Evolutionary conservation across 2,888 invertebrate species (phyloP).

Genomic region (Tipula lateralis): DNA sequence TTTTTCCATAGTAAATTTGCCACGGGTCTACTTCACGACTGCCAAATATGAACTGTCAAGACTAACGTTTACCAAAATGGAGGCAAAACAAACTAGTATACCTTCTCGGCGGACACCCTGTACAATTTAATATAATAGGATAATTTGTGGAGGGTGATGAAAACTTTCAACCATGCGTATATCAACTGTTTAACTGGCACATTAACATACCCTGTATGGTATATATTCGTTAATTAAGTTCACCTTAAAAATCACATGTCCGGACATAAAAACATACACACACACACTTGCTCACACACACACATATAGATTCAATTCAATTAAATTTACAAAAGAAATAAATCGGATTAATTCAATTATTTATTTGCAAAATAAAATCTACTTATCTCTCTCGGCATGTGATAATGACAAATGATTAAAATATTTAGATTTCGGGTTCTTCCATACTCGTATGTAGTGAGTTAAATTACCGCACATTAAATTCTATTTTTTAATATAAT

Average conservation of each 20-base stretch:
- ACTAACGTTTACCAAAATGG: no score
- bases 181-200: not conserved
- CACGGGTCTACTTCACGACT: no score
- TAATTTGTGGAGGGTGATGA: not conserved
- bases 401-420: slow-evolving; percentile 13
- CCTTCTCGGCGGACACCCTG: no score
- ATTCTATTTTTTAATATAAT: not conserved
- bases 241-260: not conserved
- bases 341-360: slow-evolving; percentile 7
- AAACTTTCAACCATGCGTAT: not conserved
- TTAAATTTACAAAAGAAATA: not conserved
- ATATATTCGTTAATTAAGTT: not conserved
- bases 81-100: no score
- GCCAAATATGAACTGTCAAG: no score
- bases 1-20: no score
- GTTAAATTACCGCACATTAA: slow-evolving; percentile 11
- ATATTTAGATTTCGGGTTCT: slow-evolving; percentile 5
- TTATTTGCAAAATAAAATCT: slow-evolving; percentile 19
- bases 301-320: not conserved
- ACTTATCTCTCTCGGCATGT: not conserved
- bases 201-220: not conserved
- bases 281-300: not conserved
- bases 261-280: not conserved
- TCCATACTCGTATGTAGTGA: not conserved
- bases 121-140: no score